phyloP scores from a whole-genome alignment of 2,113 vertebrate genomes.

The Gymnocephalus cernua region DNA sequence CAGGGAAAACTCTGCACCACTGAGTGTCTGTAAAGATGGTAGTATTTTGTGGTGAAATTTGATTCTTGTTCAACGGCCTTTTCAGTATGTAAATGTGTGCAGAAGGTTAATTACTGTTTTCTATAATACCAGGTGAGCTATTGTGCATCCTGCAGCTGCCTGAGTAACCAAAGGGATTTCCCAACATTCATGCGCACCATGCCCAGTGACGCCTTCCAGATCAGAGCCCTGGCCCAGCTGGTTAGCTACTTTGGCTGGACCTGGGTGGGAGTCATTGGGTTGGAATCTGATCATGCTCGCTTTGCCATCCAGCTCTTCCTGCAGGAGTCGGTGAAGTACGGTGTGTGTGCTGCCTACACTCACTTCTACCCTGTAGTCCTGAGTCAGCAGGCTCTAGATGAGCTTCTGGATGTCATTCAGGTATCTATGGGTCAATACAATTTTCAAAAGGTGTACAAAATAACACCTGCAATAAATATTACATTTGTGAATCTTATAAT shows the following conservation, averaged over 20 bases:
- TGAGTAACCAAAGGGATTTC: constrained; percentile 81
- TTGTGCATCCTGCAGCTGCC: constrained; percentile 83
- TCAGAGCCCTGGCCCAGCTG: constrained; percentile 77
- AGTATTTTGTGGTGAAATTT: background rate
- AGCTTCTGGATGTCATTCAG: constrained; percentile 73
- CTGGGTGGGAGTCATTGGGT: constrained; percentile 83
- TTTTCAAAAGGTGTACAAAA: no score
- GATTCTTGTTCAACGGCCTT: background rate
- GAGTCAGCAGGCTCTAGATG: constrained; percentile 54
- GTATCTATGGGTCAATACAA: constrained; percentile 12
- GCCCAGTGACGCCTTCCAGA: constrained; percentile 83
- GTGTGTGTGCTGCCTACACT: constrained; percentile 80
- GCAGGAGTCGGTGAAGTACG: constrained; percentile 72
- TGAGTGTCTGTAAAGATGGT: background rate
- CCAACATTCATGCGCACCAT: constrained; percentile 84
- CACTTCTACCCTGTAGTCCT: constrained; percentile 75
- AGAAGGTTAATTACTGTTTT: constrained; percentile 31
- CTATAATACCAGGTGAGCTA: constrained; percentile 80
- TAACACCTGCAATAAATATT: background rate
- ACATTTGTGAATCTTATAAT: no score
- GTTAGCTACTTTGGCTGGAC: constrained; percentile 82
- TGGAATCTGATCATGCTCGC: constrained; percentile 80
- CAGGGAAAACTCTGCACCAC: background rate
- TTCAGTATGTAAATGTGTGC: background rate
- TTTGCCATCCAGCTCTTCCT: constrained; percentile 83